These are phyloP conservation scores for Paratrypauchen microcephalus DNA, from an alignment of 2,797 vertebrate species.

Conservation along the genomic window DNA sequence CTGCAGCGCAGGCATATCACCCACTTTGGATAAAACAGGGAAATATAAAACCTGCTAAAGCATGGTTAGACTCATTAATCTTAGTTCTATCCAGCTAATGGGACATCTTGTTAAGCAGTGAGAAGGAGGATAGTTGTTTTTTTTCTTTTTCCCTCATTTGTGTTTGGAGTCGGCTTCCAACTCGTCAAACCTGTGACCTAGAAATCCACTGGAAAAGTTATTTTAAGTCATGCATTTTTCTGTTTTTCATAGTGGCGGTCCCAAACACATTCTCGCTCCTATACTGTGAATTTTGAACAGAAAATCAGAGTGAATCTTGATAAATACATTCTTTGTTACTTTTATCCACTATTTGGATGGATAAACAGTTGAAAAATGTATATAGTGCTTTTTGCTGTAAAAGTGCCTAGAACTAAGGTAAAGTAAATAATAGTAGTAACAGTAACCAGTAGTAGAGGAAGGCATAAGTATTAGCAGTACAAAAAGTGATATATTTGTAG, in stretches of 20 bases:
- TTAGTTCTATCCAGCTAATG: slow-evolving; percentile 13
- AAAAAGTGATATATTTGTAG: too few relatives aligned
- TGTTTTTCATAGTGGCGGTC: slow-evolving; percentile 6
- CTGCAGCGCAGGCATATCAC: slow-evolving; percentile 33
- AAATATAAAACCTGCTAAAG: slow-evolving; percentile 23
- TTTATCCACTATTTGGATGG: background rate
- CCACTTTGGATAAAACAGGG: slow-evolving; percentile 13
- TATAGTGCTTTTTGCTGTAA: background rate
- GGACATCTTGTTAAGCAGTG: slow-evolving; percentile 30
- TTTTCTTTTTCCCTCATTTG: slow-evolving; percentile 18
- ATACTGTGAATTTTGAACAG: slow-evolving; percentile 16
- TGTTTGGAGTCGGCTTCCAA: slow-evolving; percentile 22
- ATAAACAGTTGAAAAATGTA: background rate
- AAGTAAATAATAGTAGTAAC: too few relatives aligned
- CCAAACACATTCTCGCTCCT: background rate
- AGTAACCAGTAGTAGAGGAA: too few relatives aligned
- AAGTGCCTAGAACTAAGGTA: too few relatives aligned
- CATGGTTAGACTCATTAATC: slow-evolving; percentile 15
- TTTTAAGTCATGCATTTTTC: slow-evolving; percentile 51
- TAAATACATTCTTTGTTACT: background rate
- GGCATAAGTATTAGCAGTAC: too few relatives aligned
- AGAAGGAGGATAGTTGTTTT: slow-evolving; percentile 11
- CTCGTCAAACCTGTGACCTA: slow-evolving; percentile 46
- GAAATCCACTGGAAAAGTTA: slow-evolving; percentile 30
- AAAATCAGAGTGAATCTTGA: background rate